Evolutionary conservation across 2,888 invertebrate species (phyloP).

Genomic region (Nomada ruficornis): DNA sequence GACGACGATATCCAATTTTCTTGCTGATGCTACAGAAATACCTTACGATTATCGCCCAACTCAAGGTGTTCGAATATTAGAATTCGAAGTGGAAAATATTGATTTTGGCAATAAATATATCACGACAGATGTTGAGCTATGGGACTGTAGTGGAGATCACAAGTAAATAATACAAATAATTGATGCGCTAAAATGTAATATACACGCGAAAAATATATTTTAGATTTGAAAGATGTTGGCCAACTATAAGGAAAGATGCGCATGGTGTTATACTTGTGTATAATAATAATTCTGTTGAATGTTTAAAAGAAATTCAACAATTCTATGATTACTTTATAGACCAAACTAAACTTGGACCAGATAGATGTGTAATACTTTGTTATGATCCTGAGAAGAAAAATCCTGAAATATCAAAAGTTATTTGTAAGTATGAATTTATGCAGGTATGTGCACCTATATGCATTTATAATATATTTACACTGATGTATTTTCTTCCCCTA

Average conservation of each 20-base stretch:
- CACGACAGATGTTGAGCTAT: conserved; percentile 90
- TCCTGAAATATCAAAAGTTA: conserved; percentile 84
- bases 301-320: conserved; percentile 87
- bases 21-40: conserved; percentile 89
- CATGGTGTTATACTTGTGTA: conserved; percentile 90
- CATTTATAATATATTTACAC: conserved; percentile 26
- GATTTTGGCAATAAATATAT: conserved; percentile 86
- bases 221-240: conserved; percentile 92
- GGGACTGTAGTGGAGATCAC: conserved; percentile 92
- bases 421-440: conserved; percentile 84
- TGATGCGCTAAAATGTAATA: neutral
- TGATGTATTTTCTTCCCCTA: conserved; percentile 27
- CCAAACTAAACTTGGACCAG: conserved; percentile 88
- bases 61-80: conserved; percentile 90
- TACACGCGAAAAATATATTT: conserved; percentile 50
- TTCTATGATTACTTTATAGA: conserved; percentile 89
- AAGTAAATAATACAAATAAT: conserved; percentile 85
- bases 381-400: conserved; percentile 85
- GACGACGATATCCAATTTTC: conserved; percentile 89
- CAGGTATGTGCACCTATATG: neutral
- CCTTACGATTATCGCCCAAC: conserved; percentile 88
- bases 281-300: conserved; percentile 85
- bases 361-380: conserved; percentile 88
- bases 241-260: conserved; percentile 89
- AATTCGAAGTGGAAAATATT: conserved; percentile 89